These are phyloP conservation scores for Physeter macrocephalus DNA, from an alignment of 2,113 vertebrate species.

Conservation along the genomic window DNA sequence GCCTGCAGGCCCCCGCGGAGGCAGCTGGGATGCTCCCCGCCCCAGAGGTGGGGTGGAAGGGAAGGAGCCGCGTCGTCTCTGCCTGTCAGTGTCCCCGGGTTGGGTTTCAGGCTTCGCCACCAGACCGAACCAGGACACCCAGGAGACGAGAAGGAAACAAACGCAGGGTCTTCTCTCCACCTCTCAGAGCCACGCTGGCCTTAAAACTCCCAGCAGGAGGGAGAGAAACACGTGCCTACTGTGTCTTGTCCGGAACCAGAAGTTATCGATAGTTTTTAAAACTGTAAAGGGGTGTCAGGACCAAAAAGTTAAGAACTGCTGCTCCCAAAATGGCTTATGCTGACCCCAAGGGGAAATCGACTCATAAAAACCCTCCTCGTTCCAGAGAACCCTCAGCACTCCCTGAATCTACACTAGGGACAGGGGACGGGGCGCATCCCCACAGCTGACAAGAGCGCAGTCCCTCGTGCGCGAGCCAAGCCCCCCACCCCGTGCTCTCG, in stretches of 20 bases:
- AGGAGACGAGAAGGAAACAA: background rate
- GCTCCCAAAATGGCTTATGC: rapidly evolving
- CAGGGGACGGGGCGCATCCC: rapidly evolving
- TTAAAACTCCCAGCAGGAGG: background rate
- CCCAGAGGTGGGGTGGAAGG: too few relatives aligned
- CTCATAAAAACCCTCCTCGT: too few relatives aligned
- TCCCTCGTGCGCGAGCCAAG: background rate
- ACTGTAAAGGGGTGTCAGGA: background rate
- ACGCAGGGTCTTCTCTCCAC: background rate
- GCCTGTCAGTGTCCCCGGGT: too few relatives aligned
- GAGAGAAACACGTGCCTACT: background rate
- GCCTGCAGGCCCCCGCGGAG: too few relatives aligned
- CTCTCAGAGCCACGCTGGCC: background rate
- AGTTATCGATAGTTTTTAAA: background rate
- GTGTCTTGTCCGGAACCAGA: background rate
- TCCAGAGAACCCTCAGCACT: background rate
- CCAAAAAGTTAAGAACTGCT: background rate
- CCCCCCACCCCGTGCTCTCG: too few relatives aligned
- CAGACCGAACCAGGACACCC: background rate
- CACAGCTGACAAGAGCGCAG: rapidly evolving
- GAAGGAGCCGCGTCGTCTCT: too few relatives aligned
- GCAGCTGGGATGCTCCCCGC: too few relatives aligned
- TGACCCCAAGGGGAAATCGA: background rate
- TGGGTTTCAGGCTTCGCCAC: too few relatives aligned
- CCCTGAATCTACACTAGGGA: rapidly evolving